Conservation (phyloP, 2,888 invertebrate genomes). For the Dione vanillae region DNA sequence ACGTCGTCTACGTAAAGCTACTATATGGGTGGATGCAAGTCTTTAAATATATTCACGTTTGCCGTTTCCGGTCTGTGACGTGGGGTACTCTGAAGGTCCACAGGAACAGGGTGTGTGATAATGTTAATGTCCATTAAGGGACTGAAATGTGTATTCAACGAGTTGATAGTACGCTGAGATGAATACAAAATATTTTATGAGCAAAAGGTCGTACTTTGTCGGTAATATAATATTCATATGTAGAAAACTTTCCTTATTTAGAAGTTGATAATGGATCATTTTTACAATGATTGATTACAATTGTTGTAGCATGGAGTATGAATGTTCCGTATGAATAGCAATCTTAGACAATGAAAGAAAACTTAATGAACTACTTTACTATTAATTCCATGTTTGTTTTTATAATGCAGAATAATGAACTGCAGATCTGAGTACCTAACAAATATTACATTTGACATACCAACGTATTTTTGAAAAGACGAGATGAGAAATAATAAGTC, state of each 20-base stretch:
- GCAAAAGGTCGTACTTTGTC: slow-evolving; percentile 12
- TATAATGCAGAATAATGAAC: too few species aligned
- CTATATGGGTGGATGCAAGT: slow-evolving; percentile 14
- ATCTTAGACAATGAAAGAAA: too few species aligned
- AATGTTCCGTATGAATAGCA: too few species aligned
- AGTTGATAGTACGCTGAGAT: slow-evolving; percentile 31
- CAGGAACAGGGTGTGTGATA: slow-evolving; percentile 31
- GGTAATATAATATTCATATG: neutral
- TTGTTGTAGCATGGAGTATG: neutral
- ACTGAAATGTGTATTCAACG: slow-evolving; percentile 31
- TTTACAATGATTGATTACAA: neutral
- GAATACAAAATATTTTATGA: slow-evolving; percentile 26
- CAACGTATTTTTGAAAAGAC: too few species aligned
- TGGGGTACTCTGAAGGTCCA: slow-evolving; percentile 32
- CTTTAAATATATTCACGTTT: slow-evolving; percentile 32
- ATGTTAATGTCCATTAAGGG: slow-evolving; percentile 43
- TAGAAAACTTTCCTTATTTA: slow-evolving; percentile 2
- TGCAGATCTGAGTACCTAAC: too few species aligned
- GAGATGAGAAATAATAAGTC: too few species aligned
- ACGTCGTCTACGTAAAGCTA: slow-evolving; percentile 4
- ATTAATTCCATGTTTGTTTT: too few species aligned
- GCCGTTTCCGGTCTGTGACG: slow-evolving; percentile 41
- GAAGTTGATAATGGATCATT: neutral
- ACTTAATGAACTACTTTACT: too few species aligned
- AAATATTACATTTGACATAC: too few species aligned